Evolutionary conservation across 1,140 invertebrate genomes (phyloP).

Genomic region (Drosophila lacteicornis): DNA sequence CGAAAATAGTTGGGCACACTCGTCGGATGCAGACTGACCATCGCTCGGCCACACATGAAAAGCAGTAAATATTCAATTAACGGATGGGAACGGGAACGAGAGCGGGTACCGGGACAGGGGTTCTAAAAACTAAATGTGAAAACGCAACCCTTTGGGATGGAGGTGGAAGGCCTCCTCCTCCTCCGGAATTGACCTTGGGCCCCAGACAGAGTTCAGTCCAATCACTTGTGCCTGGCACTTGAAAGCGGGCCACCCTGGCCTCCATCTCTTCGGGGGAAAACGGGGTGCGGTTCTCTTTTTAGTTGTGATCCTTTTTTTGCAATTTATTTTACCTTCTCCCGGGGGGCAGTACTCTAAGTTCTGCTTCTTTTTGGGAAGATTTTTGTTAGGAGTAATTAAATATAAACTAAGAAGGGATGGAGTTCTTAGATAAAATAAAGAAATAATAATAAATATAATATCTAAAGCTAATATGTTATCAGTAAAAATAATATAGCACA

Average conservation of each 20-base stretch:
- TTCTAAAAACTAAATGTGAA: conserved; percentile 47
- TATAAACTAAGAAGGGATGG: no score
- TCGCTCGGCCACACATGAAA: conserved; percentile 35
- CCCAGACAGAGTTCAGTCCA: conserved; percentile 32
- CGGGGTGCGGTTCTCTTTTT: not conserved
- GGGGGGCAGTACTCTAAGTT: no score
- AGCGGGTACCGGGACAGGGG: conserved; percentile 7
- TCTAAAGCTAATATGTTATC: no score
- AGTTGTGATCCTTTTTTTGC: conserved; percentile 10
- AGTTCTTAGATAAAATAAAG: no score
- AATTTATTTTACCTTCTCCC: conserved; percentile 4
- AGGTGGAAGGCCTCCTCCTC: not conserved
- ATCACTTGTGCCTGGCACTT: conserved; percentile 47
- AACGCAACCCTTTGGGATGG: conserved; percentile 52
- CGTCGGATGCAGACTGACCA: conserved; percentile 39
- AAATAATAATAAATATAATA: no score
- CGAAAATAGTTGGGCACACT: conserved; percentile 29
- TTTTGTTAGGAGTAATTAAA: not conserved
- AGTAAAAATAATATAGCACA: no score
- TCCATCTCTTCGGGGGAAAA: not conserved
- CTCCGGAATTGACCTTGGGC: conserved; percentile 12
- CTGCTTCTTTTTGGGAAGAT: not conserved
- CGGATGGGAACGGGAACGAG: not conserved
- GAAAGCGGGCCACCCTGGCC: conserved; percentile 24
- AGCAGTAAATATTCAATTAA: conserved; percentile 81